A percentile compares a stretch with the other conserved stretches of the same genome.
These are phyloP conservation scores for Micropterix aruncella DNA, from an alignment of 2,888 invertebrate genomes.

Conservation along the genomic window DNA sequence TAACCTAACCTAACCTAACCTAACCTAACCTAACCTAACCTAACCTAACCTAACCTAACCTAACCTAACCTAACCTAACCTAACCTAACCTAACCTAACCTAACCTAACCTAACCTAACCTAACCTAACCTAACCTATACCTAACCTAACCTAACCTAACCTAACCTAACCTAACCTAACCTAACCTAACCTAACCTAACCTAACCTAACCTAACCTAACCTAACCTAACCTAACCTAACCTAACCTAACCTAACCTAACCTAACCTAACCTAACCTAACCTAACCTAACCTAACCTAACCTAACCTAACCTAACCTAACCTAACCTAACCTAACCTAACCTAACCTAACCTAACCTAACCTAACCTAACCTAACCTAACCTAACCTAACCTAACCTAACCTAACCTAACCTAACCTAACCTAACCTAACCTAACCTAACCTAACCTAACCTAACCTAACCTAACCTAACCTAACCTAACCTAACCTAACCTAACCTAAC, in stretches of 20 bases:
- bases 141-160: not conserved
- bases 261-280: conserved; percentile 1
- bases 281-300: not conserved
- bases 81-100: not conserved
- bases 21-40: conserved; percentile 7
- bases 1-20: conserved; percentile 6
- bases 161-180: conserved; percentile 1
- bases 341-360: not conserved
- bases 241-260: not conserved
- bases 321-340: not conserved
- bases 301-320: conserved; percentile 1
- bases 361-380: not conserved
- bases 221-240: not conserved
- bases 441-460: conserved; percentile 2
- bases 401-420: not conserved
- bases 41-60: conserved; percentile 12
- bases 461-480: conserved; percentile 5
- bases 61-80: conserved; percentile 3
- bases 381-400: not conserved
- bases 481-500: conserved; percentile 15
- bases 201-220: not conserved
- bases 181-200: not conserved
- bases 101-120: conserved; percentile 1
- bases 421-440: not conserved
- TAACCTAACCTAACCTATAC: not conserved